Evolutionary conservation across 2,888 invertebrate genomes (phyloP), one percentile per base, ranked within the genome.

Genomic region (Phyllotreta cruciferae): DNA sequence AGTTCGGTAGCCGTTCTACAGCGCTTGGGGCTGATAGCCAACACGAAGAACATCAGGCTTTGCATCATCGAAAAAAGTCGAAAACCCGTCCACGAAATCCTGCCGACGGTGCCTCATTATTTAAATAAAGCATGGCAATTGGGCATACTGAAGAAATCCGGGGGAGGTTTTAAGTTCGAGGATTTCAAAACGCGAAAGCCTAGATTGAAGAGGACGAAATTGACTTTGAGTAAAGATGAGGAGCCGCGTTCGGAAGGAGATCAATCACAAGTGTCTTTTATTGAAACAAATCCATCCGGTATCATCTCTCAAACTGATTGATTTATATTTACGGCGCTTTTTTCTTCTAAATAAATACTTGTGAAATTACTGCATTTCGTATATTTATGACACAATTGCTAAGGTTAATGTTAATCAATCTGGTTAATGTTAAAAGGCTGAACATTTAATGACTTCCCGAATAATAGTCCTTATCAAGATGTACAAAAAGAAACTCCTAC

Each of bases 1-100:
- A 64, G 68, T 6, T 69, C 72, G 13, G 66, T 72, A 13, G 69
- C 70, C 0, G 68, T 69, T 58, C 60, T 75, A 36, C 73, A 75
- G 47, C 70, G 67, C 55, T 41, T 67, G 4, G 68, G 69, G 3
- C 56, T 68, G 11, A 60, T 55, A 10, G 69, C 67, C 7, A 61
- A 62, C 1, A 24, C 66, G 5, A 69, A 58, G 54, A 68, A 67
- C 37, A 72, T 74, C 60, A 72, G 66, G 35, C 56, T 41, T 14
- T 70, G 67, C 49, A 70, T 74, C n/a, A 6, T 36, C 6, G 68
- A 71, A 41, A 63, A 67, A 53, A 68, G 66, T 35, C 66, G 67
- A 44, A 70, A 64, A 56, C 54, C 62, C 6, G 52, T 56, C 2
- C 47, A 47, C 1, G 49, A 66, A 10, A 57, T 66, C 24, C 7